phyloP scores from a whole-genome alignment of 2,797 vertebrate genomes.

The Sebastes ruberrimus region DNA sequence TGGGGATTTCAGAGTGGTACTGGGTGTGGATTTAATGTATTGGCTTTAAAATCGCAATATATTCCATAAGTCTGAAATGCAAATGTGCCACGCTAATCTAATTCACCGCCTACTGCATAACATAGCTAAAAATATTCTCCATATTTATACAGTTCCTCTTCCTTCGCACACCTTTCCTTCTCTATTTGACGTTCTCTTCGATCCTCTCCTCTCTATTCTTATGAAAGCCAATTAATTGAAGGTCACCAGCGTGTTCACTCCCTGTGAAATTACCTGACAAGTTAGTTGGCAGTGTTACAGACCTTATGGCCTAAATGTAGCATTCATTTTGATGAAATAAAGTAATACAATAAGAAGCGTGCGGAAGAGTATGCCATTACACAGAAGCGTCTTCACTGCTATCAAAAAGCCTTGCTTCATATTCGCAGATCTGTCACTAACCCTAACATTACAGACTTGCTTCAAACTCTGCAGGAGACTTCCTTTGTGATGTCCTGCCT shows the following conservation, averaged over 20 bases:
- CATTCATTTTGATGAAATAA: slow-evolving; percentile 12
- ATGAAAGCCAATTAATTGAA: slow-evolving; percentile 43
- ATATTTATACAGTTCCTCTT: not conserved
- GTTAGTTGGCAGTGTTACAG: slow-evolving; percentile 1
- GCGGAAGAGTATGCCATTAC: not conserved
- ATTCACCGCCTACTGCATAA: not conserved
- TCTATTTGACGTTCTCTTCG: not conserved
- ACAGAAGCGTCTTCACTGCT: not conserved
- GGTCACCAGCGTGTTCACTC: slow-evolving; percentile 30
- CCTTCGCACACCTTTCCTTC: not conserved
- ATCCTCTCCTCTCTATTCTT: not conserved
- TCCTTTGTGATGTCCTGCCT: slow-evolving; percentile 37
- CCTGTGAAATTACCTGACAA: slow-evolving; percentile 31
- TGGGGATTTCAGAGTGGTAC: no score
- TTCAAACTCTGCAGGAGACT: slow-evolving; percentile 19
- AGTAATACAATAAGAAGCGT: not conserved
- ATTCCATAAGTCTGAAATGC: no score
- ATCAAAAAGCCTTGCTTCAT: not conserved
- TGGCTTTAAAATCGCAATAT: no score
- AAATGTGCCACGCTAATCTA: no score
- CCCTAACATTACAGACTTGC: not conserved
- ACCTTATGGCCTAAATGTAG: slow-evolving; percentile 8
- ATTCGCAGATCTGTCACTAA: slow-evolving; percentile 5
- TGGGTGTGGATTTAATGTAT: no score
- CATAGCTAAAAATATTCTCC: not conserved